Evolutionary conservation across 2,888 invertebrate species (phyloP), one percentile per base, ranked within the genome.

Genomic region (Xylophagus ater): DNA sequence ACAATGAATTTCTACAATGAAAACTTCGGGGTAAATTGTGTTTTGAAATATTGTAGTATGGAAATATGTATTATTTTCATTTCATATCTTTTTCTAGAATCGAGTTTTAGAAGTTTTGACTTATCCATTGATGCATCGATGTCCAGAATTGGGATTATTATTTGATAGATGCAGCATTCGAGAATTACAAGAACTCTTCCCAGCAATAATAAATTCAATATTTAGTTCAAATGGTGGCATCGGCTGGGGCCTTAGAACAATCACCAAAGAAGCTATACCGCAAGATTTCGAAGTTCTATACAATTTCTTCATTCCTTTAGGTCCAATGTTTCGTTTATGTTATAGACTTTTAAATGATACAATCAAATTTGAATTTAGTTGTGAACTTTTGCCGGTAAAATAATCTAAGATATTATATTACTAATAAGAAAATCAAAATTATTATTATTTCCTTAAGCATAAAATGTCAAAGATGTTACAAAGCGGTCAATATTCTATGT

Each of bases 301-400:
- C 34, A 70, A 74, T 49, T 88, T 93, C 56, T 71, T 94, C 44
- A 75, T 78, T 37, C 86, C 92, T 0, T 72, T 76, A 46, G 93
- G 93, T 1, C 81, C 87, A 6, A 70, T 93, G 59, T 80, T 94
- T 59, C 75, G 78, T 29, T 58, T 90, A 10, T 82, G 88, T 49
- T 88, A 90, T 59, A 81, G 80, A 53, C 67, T 94, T 31, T 67
- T 89, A 32, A 77, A 77, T 43, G 92, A 93, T 57, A 76, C 80
- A 26, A 68, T 84, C 25, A 82, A 83, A 57, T 93, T 86, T 65
- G 85, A 88, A 51, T 78, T 90, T 53, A 82, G 84, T 36, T 58
- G 87, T 19, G 72, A 73, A 40, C 71, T 74, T 51, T 67, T 93
- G 49, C 92, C 93, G 37, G 90, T 90, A 71, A 75, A 75, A 45